phyloP scores from a whole-genome alignment of 2,797 vertebrate species.

The Eulemur albifrons region DNA sequence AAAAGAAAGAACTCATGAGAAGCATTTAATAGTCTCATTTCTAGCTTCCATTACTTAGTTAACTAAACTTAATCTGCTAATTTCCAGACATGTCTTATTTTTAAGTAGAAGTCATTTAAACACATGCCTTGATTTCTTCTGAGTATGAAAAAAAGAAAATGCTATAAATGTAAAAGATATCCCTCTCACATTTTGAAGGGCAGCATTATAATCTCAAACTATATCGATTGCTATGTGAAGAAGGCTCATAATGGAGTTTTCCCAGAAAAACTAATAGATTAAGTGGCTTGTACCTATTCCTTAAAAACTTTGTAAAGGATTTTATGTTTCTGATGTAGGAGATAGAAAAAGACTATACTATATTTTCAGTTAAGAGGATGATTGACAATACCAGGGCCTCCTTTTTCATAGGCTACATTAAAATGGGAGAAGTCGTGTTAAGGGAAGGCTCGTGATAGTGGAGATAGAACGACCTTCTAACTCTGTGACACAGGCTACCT shows the following conservation, averaged over 20 bases:
- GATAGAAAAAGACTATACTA: neutral
- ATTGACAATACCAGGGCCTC: neutral
- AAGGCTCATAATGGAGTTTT: neutral
- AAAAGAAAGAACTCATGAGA: slow-evolving; percentile 52
- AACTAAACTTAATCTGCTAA: slow-evolving; percentile 56
- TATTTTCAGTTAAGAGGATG: neutral
- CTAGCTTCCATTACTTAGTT: slow-evolving; percentile 49
- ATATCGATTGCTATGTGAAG: neutral
- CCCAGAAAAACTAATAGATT: neutral
- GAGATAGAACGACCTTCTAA: neutral
- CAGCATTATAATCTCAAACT: neutral
- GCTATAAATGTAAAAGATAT: neutral
- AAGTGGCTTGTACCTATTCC: neutral
- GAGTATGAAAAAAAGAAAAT: neutral
- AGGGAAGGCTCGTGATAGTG: neutral
- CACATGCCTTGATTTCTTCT: slow-evolving; percentile 10
- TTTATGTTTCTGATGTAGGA: neutral
- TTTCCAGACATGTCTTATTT: slow-evolving; percentile 62
- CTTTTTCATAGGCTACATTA: neutral
- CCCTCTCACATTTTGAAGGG: neutral
- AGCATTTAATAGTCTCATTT: slow-evolving; percentile 40
- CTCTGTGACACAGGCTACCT: neutral
- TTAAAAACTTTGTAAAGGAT: neutral
- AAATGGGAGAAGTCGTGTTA: neutral
- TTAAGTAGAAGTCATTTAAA: slow-evolving; percentile 64